phyloP scores from a whole-genome alignment of 2,888 invertebrate species.

The Nomada flava region DNA sequence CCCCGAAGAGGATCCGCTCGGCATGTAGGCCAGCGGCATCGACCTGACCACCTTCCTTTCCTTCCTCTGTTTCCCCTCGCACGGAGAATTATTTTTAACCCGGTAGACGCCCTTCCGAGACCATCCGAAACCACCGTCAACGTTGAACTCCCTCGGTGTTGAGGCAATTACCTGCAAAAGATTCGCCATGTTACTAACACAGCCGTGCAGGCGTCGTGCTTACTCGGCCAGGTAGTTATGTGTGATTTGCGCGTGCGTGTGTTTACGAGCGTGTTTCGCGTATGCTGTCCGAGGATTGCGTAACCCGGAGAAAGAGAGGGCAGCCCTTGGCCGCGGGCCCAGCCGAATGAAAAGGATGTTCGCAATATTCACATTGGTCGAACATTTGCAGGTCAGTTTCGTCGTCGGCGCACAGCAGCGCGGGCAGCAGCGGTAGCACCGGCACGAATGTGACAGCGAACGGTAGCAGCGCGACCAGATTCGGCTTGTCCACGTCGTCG shows the following conservation, averaged over 20 bases:
- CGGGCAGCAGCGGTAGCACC: constrained; percentile 65
- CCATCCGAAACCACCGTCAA: no score
- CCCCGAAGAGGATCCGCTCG: constrained; percentile 39
- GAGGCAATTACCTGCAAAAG: no score
- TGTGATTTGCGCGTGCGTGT: constrained; percentile 48
- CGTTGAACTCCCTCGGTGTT: neutral
- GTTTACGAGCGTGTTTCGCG: constrained; percentile 41
- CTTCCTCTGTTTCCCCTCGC: neutral
- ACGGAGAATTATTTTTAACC: neutral
- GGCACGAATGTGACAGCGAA: constrained; percentile 52
- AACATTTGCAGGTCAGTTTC: constrained; percentile 80
- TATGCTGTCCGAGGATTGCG: constrained; percentile 62
- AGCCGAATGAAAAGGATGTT: constrained; percentile 58
- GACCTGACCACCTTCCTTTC: constrained; percentile 6
- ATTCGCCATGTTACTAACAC: constrained; percentile 11
- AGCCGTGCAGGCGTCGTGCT: neutral
- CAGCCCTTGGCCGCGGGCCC: constrained; percentile 79
- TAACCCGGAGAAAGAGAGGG: constrained; percentile 61
- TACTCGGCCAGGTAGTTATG: neutral
- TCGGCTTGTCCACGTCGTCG: constrained; percentile 65
- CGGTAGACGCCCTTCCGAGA: no score
- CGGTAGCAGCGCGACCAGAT: constrained; percentile 62
- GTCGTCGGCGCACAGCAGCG: constrained; percentile 76
- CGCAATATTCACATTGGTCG: constrained; percentile 67
- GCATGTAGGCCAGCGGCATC: constrained; percentile 46